Conservation (phyloP, 2,888 invertebrate species). For the Apocheima hispidaria region DNA sequence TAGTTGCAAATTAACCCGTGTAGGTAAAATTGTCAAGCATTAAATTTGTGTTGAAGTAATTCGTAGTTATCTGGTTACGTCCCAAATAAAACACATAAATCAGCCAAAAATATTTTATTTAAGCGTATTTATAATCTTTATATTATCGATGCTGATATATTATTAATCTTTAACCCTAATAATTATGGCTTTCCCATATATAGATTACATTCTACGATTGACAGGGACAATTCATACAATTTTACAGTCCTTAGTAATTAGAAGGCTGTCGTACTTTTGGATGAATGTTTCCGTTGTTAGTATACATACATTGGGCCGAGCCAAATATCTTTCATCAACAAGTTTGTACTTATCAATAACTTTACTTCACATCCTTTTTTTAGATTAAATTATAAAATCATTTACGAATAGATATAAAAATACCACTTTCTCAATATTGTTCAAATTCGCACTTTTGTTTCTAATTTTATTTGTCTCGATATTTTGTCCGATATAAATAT, state of each 20-base stretch:
- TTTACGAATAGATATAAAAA: constrained; percentile 77
- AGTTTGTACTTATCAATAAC: constrained; percentile 81
- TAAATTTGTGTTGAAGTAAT: not conserved
- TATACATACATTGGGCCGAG: constrained; percentile 73
- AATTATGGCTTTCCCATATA: constrained; percentile 77
- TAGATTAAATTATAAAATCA: constrained; percentile 66
- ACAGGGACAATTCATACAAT: constrained; percentile 64
- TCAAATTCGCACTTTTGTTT: constrained; percentile 73
- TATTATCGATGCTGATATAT: constrained; percentile 84
- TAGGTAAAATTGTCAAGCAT: too few relatives aligned
- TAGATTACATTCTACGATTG: constrained; percentile 67
- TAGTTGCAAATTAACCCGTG: too few relatives aligned
- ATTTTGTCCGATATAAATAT: constrained; percentile 58
- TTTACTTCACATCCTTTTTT: constrained; percentile 60
- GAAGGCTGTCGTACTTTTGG: constrained; percentile 62
- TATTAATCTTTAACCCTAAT: constrained; percentile 83
- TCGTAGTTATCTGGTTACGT: not conserved
- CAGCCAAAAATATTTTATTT: constrained; percentile 87
- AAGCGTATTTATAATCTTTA: constrained; percentile 86
- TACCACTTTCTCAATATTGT: constrained; percentile 73
- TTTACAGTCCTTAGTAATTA: constrained; percentile 47
- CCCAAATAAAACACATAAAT: constrained; percentile 70
- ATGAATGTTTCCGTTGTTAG: constrained; percentile 67
- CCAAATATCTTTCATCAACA: constrained; percentile 64
- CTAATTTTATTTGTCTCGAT: constrained; percentile 61